Base-by-base conservation (phyloP, 2,797 vertebrate genomes). In the Tamandua tetradactyla region DNA sequence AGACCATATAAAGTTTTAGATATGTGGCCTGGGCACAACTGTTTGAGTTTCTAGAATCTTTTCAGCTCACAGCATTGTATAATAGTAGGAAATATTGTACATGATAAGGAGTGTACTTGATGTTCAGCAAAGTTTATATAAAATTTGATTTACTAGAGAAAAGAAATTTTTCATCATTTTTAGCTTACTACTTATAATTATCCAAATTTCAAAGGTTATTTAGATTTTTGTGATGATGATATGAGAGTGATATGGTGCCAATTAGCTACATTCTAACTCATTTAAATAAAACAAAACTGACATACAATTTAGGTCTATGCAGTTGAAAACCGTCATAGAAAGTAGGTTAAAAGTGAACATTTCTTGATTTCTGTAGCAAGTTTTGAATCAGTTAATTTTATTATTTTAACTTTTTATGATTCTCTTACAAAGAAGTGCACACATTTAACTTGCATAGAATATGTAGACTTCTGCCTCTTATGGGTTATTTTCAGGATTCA, bases 311-410 rank as follows among this genome's bases (percentile, higher is more conserved):
- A 64, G 27, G 15, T 68, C 35, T 40, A 7, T 62, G 35, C 49
- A 84, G 85, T 74, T 94, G 35, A 94, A 91, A 75, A 37, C 14
- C 11, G 20, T 74, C 1, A 1, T 83, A 74, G 62, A 59, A 94
- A 62, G 0, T 68, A 86, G 59, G 44, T 40, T 20, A 88, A 88
- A 93, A 69, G 5, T 83, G 47, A 92, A 69, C 42, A 74, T 83
- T 89, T 89, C 52, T 89, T 91, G 10, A 37, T 93, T 87, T 96
- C 52, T 94, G 3, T 78, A 59, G 23, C n/a, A 89, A 49, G 83
- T 93, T 61, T 84, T 86, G 55, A 25, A 79, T 93, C 35, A 69
- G 22, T 89, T 40, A 80, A 82, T 22, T 68, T 90, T 22, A 49
- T 52, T 61, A 57, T 86, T 87, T 61, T n/a, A n/a, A 80, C 69